A percentile compares a stretch with the other conserved stretches of the same genome.
phyloP scores from a whole-genome alignment of 1,140 invertebrate genomes.

The Temnothorax curvispinosus region DNA sequence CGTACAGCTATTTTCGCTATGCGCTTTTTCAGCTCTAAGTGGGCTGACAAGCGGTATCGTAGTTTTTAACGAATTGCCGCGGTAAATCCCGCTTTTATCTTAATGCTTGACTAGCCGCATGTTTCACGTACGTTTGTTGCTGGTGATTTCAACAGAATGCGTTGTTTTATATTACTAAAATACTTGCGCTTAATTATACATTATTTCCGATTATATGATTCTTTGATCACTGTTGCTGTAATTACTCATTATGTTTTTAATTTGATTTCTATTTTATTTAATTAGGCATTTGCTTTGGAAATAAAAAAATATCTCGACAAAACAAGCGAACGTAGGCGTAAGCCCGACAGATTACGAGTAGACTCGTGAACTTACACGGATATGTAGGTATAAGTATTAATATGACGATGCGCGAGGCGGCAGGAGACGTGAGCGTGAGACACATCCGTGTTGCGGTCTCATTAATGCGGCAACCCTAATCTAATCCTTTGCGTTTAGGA shows the following conservation, averaged over 20 bases:
- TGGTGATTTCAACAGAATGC: background rate
- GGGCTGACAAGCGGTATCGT: slow-evolving; percentile 2
- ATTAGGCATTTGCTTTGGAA: background rate
- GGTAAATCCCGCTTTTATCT: slow-evolving; percentile 10
- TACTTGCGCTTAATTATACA: background rate
- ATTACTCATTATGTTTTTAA: background rate
- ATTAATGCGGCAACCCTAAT: slow-evolving; percentile 23
- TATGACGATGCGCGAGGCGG: background rate
- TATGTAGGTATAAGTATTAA: background rate
- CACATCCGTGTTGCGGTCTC: background rate
- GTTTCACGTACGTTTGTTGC: background rate
- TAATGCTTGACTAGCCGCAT: background rate
- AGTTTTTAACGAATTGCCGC: slow-evolving; percentile 19
- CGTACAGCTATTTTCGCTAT: background rate
- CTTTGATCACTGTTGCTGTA: too few species aligned
- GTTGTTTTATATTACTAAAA: background rate
- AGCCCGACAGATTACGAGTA: background rate
- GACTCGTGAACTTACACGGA: background rate
- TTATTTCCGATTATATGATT: background rate
- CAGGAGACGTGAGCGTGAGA: background rate
- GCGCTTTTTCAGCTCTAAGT: background rate
- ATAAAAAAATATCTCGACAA: background rate
- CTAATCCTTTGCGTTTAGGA: slow-evolving; percentile 27
- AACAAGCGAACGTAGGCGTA: background rate
- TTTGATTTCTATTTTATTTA: background rate